These are phyloP conservation scores for Apis cerana DNA, from an alignment of 1,140 invertebrate species.

Conservation along the genomic window DNA sequence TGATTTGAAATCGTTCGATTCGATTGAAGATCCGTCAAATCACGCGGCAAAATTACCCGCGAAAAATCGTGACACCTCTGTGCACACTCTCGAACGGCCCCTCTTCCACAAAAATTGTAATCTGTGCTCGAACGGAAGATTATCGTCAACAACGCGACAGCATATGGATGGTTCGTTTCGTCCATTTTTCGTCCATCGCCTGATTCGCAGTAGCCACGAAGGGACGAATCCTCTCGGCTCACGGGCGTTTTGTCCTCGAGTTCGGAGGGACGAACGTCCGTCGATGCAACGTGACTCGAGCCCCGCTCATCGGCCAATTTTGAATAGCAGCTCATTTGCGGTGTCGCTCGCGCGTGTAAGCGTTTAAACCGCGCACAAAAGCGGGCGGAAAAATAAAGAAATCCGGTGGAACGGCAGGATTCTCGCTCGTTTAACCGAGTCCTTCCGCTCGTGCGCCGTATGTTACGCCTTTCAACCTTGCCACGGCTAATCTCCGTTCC, in stretches of 20 bases:
- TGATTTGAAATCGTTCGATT: too few species aligned
- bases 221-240: too few species aligned
- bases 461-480: conserved; percentile 48
- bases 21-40: too few species aligned
- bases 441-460: conserved; percentile 50
- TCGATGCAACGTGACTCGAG: conserved; percentile 36
- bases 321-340: conserved; percentile 72
- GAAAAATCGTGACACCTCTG: too few species aligned
- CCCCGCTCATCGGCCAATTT: conserved; percentile 65
- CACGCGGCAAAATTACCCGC: too few species aligned
- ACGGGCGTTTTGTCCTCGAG: background rate
- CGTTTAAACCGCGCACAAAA: background rate
- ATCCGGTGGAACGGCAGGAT: conserved; percentile 20
- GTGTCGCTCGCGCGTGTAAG: background rate
- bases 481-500: conserved; percentile 25
- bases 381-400: conserved; percentile 20
- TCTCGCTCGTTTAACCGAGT: conserved; percentile 18
- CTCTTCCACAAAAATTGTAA: too few species aligned
- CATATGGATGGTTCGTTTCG: background rate
- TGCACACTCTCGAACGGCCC: too few species aligned
- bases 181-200: too few species aligned
- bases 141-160: background rate
- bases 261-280: conserved; percentile 4
- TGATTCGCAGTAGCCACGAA: conserved; percentile 11
- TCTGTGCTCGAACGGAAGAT: background rate